phyloP scores from a whole-genome alignment of 2,888 invertebrate genomes.

The Cepaea hortensis region DNA sequence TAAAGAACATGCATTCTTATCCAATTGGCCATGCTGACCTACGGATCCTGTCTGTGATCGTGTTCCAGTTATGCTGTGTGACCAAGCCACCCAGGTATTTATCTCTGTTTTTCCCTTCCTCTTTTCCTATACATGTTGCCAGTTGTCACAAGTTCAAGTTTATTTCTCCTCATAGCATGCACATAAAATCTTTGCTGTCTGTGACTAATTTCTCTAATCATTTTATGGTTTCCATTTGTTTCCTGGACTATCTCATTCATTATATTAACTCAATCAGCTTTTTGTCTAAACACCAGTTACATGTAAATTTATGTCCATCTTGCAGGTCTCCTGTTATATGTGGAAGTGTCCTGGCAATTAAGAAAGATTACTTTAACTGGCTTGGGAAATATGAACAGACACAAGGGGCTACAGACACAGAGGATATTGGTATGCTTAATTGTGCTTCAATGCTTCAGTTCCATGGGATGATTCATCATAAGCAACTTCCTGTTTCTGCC shows the following conservation, averaged over 20 bases:
- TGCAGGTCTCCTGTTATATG: constrained; percentile 95
- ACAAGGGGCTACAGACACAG: constrained; percentile 99
- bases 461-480: no score
- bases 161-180: neutral
- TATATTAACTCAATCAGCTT: neutral
- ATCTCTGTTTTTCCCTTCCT: no score
- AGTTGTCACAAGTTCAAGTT: neutral
- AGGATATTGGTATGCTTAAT: constrained; percentile 87
- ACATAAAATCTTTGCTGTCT: neutral
- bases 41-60: no score
- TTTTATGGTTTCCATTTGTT: neutral
- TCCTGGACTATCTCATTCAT: neutral
- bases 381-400: constrained; percentile 97
- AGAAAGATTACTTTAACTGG: constrained; percentile 91
- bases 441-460: neutral
- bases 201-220: no score
- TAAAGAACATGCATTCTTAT: no score
- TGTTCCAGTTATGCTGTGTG: no score
- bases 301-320: constrained; percentile 17
- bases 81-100: no score
- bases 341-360: constrained; percentile 95
- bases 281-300: neutral
- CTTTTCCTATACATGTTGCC: no score
- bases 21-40: no score
- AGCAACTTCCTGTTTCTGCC: no score